These are phyloP conservation scores for Tor tambroides DNA, from an alignment of 2,113 vertebrate species.

Conservation along the genomic window DNA sequence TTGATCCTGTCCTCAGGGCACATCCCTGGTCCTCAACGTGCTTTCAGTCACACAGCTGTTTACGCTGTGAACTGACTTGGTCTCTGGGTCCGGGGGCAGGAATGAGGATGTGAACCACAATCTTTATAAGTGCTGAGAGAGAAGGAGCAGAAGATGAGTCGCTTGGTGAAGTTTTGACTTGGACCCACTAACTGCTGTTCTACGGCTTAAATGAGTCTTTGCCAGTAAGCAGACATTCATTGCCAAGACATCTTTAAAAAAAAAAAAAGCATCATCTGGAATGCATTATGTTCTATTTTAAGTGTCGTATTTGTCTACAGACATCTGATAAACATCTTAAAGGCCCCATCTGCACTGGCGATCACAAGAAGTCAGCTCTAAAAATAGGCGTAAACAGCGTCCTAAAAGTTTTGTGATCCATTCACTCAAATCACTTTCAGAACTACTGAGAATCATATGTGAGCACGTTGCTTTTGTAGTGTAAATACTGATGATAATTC, in stretches of 20 bases:
- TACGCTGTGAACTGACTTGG: slow-evolving; percentile 25
- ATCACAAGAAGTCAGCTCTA: background rate
- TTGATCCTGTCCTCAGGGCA: slow-evolving; percentile 61
- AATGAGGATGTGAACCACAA: background rate
- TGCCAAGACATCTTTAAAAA: background rate
- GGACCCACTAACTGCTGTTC: background rate
- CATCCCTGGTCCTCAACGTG: slow-evolving; percentile 1
- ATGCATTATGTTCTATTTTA: slow-evolving; percentile 10
- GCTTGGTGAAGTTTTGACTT: background rate
- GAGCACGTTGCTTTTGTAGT: background rate
- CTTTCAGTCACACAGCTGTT: slow-evolving; percentile 4
- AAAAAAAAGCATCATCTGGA: background rate
- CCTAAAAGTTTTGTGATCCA: background rate
- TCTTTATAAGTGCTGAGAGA: background rate
- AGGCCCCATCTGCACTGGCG: background rate
- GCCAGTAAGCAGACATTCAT: background rate
- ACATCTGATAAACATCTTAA: slow-evolving; percentile 24
- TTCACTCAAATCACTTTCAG: background rate
- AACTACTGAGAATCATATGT: background rate
- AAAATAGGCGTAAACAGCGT: background rate
- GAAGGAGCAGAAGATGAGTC: background rate
- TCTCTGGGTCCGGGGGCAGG: background rate
- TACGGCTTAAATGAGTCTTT: background rate
- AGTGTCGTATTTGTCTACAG: slow-evolving; percentile 2
- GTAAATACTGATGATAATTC: no score